phyloP scores from a whole-genome alignment of 2,113 vertebrate species.

The Amblyornis subalaris region DNA sequence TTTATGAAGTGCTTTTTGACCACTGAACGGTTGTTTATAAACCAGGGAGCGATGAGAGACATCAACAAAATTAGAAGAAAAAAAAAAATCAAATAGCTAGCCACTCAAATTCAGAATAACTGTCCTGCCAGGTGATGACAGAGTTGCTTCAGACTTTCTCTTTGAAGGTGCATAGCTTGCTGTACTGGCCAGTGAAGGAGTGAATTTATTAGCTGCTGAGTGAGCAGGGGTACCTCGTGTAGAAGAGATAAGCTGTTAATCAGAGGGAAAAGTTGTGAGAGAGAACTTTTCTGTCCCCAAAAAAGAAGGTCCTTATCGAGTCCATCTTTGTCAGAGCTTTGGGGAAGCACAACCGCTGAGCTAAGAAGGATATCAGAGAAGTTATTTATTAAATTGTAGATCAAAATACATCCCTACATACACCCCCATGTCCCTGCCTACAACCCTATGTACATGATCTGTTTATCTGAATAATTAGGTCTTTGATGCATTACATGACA shows the following conservation, averaged over 20 bases:
- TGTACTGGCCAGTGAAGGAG: not conserved
- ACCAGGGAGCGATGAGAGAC: not conserved
- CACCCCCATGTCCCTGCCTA: not conserved
- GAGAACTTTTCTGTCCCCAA: not conserved
- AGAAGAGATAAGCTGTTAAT: not conserved
- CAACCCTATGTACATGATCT: not conserved
- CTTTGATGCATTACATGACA: not conserved
- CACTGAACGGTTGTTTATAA: not conserved
- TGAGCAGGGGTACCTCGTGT: not conserved
- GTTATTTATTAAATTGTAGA: not conserved
- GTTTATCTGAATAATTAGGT: not conserved
- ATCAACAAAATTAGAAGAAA: not conserved
- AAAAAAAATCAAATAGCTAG: not conserved
- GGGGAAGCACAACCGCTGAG: not conserved
- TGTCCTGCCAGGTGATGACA: not conserved
- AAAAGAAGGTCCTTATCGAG: not conserved
- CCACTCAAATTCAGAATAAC: not conserved
- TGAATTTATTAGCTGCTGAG: conserved; percentile 2
- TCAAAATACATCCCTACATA: not conserved
- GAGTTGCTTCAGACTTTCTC: not conserved
- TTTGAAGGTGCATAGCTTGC: not conserved
- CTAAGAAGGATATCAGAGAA: not conserved
- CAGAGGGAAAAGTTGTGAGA: not conserved
- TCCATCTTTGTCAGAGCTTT: not conserved
- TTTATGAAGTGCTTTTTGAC: conserved; percentile 8